These are phyloP conservation scores for Colostygia pectinataria DNA, from an alignment of 2,888 invertebrate species.

Conservation along the genomic window DNA sequence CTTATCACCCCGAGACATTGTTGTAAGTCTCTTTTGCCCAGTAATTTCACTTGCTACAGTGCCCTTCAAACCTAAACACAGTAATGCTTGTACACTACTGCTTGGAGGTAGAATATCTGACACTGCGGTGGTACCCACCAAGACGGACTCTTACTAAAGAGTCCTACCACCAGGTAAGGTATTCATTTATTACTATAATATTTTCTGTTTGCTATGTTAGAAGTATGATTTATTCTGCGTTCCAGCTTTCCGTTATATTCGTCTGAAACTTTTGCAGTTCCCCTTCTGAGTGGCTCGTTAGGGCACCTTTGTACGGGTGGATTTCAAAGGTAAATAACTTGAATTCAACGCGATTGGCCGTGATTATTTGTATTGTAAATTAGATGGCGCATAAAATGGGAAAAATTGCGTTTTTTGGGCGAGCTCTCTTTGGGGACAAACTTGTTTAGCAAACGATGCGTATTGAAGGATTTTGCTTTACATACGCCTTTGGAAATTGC, in stretches of 20 bases:
- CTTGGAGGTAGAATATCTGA: too few relatives aligned
- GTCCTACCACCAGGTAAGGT: too few relatives aligned
- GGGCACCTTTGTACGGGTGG: slow-evolving; percentile 59
- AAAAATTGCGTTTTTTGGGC: slow-evolving; percentile 30
- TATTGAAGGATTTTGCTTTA: slow-evolving; percentile 15
- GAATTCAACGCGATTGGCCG: slow-evolving; percentile 55
- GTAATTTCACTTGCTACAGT: too few relatives aligned
- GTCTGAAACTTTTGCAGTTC: slow-evolving; percentile 54
- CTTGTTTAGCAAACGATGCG: slow-evolving; percentile 28
- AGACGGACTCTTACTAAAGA: too few relatives aligned
- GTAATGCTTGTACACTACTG: too few relatives aligned
- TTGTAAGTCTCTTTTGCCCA: too few relatives aligned
- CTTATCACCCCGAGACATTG: too few relatives aligned
- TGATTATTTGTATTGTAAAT: slow-evolving; percentile 68
- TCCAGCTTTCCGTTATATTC: slow-evolving; percentile 48
- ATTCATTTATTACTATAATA: too few relatives aligned
- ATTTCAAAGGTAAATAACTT: slow-evolving; percentile 58
- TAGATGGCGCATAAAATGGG: slow-evolving; percentile 41
- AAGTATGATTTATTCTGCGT: slow-evolving; percentile 7
- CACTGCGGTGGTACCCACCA: too few relatives aligned
- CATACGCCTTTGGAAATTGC: slow-evolving; percentile 5
- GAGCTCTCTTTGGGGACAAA: slow-evolving; percentile 25
- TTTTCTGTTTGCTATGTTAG: background rate
- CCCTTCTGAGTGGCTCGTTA: slow-evolving; percentile 58
- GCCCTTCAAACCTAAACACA: too few relatives aligned